Base-by-base conservation (phyloP, 2,888 invertebrate species). In the Lomographa bimaculata region DNA sequence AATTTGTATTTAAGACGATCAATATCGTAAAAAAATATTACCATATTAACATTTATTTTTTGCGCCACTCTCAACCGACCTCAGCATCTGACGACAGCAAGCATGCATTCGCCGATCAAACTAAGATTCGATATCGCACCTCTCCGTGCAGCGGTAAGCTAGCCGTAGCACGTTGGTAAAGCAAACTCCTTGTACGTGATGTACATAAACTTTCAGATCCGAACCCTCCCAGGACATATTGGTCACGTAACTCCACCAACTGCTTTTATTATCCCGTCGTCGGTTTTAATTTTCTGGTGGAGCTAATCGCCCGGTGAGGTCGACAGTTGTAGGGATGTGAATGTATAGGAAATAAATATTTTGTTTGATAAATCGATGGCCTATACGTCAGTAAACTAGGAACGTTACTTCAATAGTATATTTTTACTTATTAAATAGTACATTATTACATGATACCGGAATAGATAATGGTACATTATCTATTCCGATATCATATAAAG, bases 181-280 rank as follows among this genome's bases (percentile, higher is more conserved):
- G 80, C 81, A 84, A 84, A 83, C 83, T 83, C 75, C 60, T 52
- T 53, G 52, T 56, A 84, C 85, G 85, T 84, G 85, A 79, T 71
- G 60, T 62, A 82, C 82, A 84, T 84, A 80, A 76, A 73, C 63
- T 53, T 35, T 7, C 18, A 7, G 49, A 53, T 51, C 50, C 64
- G 60, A 64, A 66, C 67, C 66, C 71, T 61, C 71, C 60, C 50
- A 69, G 70, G 79, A 82, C 81, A 78, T 80, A 86, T 85, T 83
- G 84, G 82, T 84, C 85, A 85, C 85, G 85, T 84, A 75, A 68
- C 71, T 68, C 59, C 65, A 61, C 71, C 74, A 69, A 73, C 75
- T 74, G 73, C 74, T 79, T 81, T 80, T 83, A 79, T 79, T 79
- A 78, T 76, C 72, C 66, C 59, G 66, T 66, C 71, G 71, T 71